Percentiles rank a stretch among this genome's conserved stretches.
Evolutionary conservation across 1,140 invertebrate species (phyloP).

Genomic region (Mamestra configurata): DNA sequence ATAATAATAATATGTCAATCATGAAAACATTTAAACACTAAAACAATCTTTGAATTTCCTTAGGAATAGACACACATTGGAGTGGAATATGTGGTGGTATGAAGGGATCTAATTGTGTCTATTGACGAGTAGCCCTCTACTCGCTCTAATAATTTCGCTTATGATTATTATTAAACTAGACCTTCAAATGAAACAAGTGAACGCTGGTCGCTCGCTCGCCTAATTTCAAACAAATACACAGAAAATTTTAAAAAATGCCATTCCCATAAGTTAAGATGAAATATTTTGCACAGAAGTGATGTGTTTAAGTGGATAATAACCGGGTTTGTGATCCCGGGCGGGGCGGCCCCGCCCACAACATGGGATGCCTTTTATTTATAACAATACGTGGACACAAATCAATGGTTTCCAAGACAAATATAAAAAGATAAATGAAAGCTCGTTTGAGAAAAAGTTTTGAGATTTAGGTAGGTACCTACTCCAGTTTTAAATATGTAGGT

Average conservation of each 20-base stretch:
- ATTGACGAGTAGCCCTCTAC: no score
- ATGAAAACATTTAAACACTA: no score
- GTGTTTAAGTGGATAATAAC: conserved; percentile 84
- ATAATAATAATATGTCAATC: no score
- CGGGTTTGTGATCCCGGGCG: conserved; percentile 75
- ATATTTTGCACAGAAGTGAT: conserved; percentile 83
- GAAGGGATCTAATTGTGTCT: no score
- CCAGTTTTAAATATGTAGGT: no score
- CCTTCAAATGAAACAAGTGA: no score
- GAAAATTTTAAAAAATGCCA: conserved; percentile 41
- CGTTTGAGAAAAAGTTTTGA: not conserved
- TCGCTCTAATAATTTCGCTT: no score
- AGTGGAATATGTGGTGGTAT: no score
- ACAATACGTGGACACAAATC: conserved; percentile 40
- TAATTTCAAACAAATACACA: conserved; percentile 12
- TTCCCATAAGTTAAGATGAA: conserved; percentile 61
- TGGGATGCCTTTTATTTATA: conserved; percentile 48
- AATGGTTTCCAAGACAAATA: conserved; percentile 40
- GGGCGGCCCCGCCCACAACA: conserved; percentile 71
- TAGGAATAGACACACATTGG: no score
- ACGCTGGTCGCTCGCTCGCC: not conserved
- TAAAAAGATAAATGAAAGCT: conserved; percentile 1
- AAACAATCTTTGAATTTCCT: no score
- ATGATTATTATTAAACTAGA: no score
- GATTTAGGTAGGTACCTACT: no score